Percentiles rank a stretch among this genome's conserved stretches.
These are phyloP conservation scores for Coturnix japonica DNA, from an alignment of 2,113 vertebrate genomes.

Conservation along the genomic window DNA sequence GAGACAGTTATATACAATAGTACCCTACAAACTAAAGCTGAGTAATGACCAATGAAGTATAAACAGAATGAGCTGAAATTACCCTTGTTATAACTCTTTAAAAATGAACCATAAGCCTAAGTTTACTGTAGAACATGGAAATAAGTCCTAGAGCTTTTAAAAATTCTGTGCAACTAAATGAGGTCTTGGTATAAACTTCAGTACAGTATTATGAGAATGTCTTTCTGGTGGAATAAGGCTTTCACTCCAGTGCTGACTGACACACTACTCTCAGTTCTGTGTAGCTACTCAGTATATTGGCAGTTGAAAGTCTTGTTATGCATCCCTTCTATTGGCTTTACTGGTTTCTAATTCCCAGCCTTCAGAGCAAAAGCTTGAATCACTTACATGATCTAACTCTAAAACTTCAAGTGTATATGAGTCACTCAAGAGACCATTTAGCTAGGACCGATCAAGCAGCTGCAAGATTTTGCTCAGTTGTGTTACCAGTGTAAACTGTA, in stretches of 20 bases:
- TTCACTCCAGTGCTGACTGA: not conserved
- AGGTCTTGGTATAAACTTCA: not conserved
- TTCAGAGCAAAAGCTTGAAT: not conserved
- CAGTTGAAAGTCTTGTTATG: not conserved
- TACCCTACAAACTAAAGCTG: not conserved
- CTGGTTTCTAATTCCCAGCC: not conserved
- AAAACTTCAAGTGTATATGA: not conserved
- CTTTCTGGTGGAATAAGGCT: not conserved
- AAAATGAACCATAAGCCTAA: not conserved
- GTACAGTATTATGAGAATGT: not conserved
- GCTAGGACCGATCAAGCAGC: not conserved
- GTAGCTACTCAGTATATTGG: not conserved
- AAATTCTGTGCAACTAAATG: not conserved
- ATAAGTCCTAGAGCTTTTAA: not conserved
- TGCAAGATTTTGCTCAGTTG: not conserved
- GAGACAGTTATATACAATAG: not conserved
- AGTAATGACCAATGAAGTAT: not conserved
- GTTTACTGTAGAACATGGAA: not conserved
- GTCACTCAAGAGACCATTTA: not conserved
- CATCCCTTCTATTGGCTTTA: not conserved
- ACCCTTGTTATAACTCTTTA: not conserved
- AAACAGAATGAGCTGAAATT: conserved; percentile 2
- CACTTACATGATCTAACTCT: not conserved
- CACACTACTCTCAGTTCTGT: not conserved
- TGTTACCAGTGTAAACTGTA: not conserved